Percentiles rank a stretch among this genome's conserved stretches.
phyloP scores from a whole-genome alignment of 2,888 invertebrate species.

The Lucinisca nassula region DNA sequence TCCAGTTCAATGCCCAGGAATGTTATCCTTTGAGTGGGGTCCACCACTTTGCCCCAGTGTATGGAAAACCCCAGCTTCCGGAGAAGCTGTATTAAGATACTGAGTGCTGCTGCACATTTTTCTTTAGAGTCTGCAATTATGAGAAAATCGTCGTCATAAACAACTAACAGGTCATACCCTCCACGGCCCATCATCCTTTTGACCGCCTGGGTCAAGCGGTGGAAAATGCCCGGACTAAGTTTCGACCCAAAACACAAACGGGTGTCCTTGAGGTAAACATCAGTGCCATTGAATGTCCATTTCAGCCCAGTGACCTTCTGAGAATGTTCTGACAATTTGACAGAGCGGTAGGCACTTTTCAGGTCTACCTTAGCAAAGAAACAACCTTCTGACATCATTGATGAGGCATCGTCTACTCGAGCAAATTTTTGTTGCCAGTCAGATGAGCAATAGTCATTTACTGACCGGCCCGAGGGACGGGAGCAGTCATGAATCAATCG shows the following conservation, averaged over 20 bases:
- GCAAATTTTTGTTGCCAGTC: constrained; percentile 36
- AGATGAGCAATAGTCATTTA: constrained; percentile 28
- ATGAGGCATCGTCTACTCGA: constrained; percentile 30
- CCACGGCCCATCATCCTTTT: constrained; percentile 32
- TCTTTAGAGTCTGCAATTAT: background rate
- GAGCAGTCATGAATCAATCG: constrained; percentile 39
- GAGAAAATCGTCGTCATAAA: constrained; percentile 8
- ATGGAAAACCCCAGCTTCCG: constrained; percentile 40
- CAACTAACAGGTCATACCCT: constrained; percentile 13
- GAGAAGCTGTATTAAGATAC: background rate
- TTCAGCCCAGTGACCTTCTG: constrained; percentile 19
- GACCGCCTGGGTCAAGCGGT: constrained; percentile 40
- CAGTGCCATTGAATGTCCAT: constrained; percentile 1
- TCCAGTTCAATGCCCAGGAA: constrained; percentile 45
- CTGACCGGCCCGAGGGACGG: constrained; percentile 15
- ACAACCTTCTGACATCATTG: constrained; percentile 11
- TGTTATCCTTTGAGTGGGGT: constrained; percentile 13
- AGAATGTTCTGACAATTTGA: background rate
- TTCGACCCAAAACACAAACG: constrained; percentile 38
- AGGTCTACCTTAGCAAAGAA: constrained; percentile 29
- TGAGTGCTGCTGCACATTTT: constrained; percentile 7
- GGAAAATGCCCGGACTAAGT: constrained; percentile 28
- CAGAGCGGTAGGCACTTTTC: constrained; percentile 26
- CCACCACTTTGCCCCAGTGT: constrained; percentile 21
- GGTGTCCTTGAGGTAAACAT: background rate